These are phyloP conservation scores for Notocelia uddmanniana DNA, from an alignment of 2,888 invertebrate species.

Conservation along the genomic window DNA sequence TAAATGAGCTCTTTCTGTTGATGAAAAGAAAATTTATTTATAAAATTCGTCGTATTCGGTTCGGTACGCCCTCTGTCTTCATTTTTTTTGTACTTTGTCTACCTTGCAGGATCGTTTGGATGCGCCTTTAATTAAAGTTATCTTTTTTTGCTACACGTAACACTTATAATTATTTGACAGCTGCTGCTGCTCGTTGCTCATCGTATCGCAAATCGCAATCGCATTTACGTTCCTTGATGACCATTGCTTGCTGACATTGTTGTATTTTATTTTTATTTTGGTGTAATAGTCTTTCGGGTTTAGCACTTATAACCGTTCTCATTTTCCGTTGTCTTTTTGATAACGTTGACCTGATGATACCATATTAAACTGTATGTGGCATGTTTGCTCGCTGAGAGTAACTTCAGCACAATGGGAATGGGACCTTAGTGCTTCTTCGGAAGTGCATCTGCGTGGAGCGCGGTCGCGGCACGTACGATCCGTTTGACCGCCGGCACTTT, in stretches of 20 bases:
- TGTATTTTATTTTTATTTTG: conserved; percentile 60
- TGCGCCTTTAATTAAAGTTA: neutral
- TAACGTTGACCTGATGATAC: conserved; percentile 12
- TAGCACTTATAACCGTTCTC: conserved; percentile 43
- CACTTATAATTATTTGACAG: conserved; percentile 49
- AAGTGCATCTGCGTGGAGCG: conserved; percentile 66
- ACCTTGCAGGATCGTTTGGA: no score
- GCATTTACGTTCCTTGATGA: conserved; percentile 49
- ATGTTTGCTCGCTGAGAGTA: conserved; percentile 24
- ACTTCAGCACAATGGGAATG: conserved; percentile 60
- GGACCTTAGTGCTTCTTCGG: conserved; percentile 59
- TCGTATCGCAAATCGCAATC: conserved; percentile 45
- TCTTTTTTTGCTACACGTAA: conserved; percentile 24
- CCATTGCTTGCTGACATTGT: conserved; percentile 51
- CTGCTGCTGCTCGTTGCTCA: conserved; percentile 50
- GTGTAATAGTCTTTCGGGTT: conserved; percentile 54
- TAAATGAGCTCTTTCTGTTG: no score
- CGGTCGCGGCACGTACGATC: conserved; percentile 63
- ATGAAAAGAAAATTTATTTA: no score
- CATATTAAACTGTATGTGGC: neutral
- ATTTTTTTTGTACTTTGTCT: no score
- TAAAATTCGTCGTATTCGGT: no score
- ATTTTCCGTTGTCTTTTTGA: conserved; percentile 34
- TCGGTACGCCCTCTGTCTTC: no score
- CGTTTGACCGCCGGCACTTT: conserved; percentile 74